These are phyloP conservation scores for Opisthocomus hoazin DNA, from an alignment of 2,113 vertebrate genomes.

Conservation along the genomic window DNA sequence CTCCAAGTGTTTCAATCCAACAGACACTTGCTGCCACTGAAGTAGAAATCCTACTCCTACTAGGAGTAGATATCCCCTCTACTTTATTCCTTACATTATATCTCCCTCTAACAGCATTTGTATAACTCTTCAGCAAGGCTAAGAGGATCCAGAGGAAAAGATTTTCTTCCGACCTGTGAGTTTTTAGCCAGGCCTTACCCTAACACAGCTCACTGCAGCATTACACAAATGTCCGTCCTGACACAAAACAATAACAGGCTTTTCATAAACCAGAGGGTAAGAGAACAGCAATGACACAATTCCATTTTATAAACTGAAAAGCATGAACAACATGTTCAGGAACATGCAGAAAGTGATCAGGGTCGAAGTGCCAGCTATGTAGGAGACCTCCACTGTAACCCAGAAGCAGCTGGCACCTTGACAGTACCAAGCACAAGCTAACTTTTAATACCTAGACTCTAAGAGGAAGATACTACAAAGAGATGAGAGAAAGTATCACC, in stretches of 20 bases:
- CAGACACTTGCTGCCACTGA: background rate
- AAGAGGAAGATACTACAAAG: background rate
- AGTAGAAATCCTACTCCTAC: background rate
- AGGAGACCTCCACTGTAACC: background rate
- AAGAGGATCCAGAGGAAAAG: background rate
- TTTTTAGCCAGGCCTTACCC: background rate
- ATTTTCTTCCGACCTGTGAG: background rate
- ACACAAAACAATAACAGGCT: background rate
- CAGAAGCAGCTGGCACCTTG: background rate
- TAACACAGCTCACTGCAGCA: background rate
- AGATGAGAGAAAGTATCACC: background rate
- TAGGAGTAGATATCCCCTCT: background rate
- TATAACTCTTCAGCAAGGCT: background rate
- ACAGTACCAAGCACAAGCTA: background rate
- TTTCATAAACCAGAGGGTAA: background rate
- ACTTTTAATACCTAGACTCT: background rate
- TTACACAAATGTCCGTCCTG: background rate
- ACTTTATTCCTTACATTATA: rapidly evolving
- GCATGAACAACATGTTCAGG: background rate
- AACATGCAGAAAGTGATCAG: background rate
- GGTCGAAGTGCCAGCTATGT: background rate
- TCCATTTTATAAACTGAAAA: background rate
- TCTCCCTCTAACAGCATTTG: background rate
- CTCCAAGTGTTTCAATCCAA: background rate
- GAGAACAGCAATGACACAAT: background rate